Conservation (phyloP, 1,140 invertebrate genomes). For the Metopolophium dirhodum region DNA sequence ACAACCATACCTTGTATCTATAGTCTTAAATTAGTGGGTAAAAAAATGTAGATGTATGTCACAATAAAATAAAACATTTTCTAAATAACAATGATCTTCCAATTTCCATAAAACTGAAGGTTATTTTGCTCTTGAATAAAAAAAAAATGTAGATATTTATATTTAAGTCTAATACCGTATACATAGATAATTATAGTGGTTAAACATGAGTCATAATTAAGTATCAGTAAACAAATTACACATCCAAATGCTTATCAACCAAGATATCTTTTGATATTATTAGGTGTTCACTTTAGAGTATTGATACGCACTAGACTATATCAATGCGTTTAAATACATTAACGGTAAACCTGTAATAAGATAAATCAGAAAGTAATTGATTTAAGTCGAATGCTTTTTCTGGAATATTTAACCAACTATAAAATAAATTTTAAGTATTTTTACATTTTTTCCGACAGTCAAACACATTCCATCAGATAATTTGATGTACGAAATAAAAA, state of each 20-base stretch:
- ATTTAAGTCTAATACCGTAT: background rate
- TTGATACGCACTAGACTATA: background rate
- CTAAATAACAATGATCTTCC: no score
- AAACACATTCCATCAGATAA: background rate
- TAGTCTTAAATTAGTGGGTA: no score
- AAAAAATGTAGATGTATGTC: no score
- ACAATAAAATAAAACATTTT: no score
- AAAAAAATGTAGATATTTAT: background rate
- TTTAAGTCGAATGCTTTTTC: background rate
- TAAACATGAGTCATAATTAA: background rate
- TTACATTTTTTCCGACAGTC: background rate
- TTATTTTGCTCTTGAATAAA: no score
- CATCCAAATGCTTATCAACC: background rate
- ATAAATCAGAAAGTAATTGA: background rate
- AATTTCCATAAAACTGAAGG: no score
- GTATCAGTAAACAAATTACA: background rate
- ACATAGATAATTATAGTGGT: background rate
- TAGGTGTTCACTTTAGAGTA: no score
- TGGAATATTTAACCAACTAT: background rate
- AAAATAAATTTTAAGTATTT: background rate
- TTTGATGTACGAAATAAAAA: background rate
- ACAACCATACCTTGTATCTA: no score
- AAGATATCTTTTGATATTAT: background rate
- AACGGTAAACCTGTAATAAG: background rate
- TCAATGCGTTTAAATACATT: background rate